A percentile compares a stretch with the other conserved stretches of the same genome.
Conservation (phyloP, 2,113 vertebrate genomes). For the Patagioenas fasciata region DNA sequence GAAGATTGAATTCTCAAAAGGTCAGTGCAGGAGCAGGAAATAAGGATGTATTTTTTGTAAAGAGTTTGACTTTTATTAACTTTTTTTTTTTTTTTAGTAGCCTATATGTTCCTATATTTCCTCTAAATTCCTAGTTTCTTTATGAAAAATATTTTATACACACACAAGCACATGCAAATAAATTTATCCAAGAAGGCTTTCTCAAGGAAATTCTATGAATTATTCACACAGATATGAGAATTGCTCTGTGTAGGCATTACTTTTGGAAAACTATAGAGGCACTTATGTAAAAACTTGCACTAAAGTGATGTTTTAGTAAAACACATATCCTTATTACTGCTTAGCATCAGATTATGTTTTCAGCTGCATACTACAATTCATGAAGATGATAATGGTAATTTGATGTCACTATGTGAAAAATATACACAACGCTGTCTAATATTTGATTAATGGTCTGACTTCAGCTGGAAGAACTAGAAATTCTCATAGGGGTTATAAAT, state of each 20-base stretch:
- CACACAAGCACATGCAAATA: neutral
- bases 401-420: neutral
- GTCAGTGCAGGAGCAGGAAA: neutral
- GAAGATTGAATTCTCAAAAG: neutral
- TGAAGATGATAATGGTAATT: neutral
- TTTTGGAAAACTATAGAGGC: neutral
- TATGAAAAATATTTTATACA: neutral
- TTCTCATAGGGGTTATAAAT: neutral
- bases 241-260: neutral
- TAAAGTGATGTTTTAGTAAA: neutral
- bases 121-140: neutral
- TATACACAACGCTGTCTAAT: neutral
- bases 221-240: neutral
- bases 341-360: neutral
- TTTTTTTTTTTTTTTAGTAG: neutral
- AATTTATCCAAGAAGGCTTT: neutral
- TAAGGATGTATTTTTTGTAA: neutral
- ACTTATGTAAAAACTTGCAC: neutral
- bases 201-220: neutral
- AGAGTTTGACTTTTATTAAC: neutral
- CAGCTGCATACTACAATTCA: neutral
- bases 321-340: neutral
- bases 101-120: neutral
- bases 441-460: neutral
- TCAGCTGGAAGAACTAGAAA: neutral